Percentiles rank a stretch among this genome's conserved stretches.
These are phyloP conservation scores for Lutjanus erythropterus DNA, from an alignment of 2,113 vertebrate species.

Conservation along the genomic window DNA sequence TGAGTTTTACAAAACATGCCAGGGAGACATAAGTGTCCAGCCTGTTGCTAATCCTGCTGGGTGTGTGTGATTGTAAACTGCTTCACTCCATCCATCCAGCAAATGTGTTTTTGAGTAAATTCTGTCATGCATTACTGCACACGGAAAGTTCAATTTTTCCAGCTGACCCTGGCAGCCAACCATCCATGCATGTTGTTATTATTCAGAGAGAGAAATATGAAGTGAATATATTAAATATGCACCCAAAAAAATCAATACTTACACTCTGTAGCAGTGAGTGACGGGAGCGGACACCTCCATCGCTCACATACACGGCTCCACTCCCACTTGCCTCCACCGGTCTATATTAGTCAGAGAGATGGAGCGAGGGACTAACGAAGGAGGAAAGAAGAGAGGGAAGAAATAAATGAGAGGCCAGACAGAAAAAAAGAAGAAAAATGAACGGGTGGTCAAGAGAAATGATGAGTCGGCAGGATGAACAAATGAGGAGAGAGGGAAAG, in stretches of 20 bases:
- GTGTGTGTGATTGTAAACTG: neutral
- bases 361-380: constrained; percentile 54
- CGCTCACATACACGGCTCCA: constrained; percentile 49
- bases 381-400: constrained; percentile 41
- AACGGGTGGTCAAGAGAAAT: constrained; percentile 42
- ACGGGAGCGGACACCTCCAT: constrained; percentile 68
- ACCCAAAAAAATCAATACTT: constrained; percentile 67
- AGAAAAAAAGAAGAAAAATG: constrained; percentile 45
- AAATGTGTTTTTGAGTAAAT: constrained; percentile 37
- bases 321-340: constrained; percentile 56
- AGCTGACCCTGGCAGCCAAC: constrained; percentile 47
- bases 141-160: constrained; percentile 37
- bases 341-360: constrained; percentile 61
- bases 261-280: constrained; percentile 58
- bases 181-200: constrained; percentile 45
- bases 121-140: constrained; percentile 19
- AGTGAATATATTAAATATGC: constrained; percentile 67
- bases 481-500: constrained; percentile 53
- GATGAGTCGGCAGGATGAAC: constrained; percentile 58
- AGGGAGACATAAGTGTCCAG: neutral
- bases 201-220: constrained; percentile 61
- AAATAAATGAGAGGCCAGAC: constrained; percentile 57
- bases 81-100: neutral
- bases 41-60: constrained; percentile 1
- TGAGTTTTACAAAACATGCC: neutral